Evolutionary conservation across 1,140 invertebrate genomes (phyloP).

Genomic region (Drosophila ironensis): DNA sequence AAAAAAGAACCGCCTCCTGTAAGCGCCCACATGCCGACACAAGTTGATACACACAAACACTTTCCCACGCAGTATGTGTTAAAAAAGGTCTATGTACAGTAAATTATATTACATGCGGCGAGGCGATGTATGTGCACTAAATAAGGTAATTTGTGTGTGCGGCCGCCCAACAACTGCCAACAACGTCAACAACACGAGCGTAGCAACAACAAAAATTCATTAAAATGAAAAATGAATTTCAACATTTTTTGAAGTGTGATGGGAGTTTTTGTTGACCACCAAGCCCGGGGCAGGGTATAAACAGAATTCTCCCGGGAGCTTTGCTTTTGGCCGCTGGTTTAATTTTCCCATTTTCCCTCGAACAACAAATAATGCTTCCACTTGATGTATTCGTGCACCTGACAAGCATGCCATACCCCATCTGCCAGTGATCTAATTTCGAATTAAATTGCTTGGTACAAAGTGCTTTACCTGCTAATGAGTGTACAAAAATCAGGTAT

Average conservation of each 20-base stretch:
- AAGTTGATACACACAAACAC: slow-evolving; percentile 11
- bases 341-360: slow-evolving; percentile 44
- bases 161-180: slow-evolving; percentile 40
- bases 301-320: neutral
- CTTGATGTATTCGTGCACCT: slow-evolving; percentile 41
- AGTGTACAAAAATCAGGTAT: too few relatives aligned
- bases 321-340: slow-evolving; percentile 4
- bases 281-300: neutral
- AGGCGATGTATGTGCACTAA: slow-evolving; percentile 63
- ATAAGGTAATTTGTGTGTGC: slow-evolving; percentile 77
- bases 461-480: too few relatives aligned
- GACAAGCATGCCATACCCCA: slow-evolving; percentile 10
- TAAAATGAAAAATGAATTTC: slow-evolving; percentile 81
- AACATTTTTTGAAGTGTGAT: slow-evolving; percentile 67
- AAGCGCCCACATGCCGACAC: neutral
- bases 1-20: slow-evolving; percentile 20
- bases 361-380: slow-evolving; percentile 61
- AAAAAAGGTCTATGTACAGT: slow-evolving; percentile 76
- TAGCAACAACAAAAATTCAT: slow-evolving; percentile 70
- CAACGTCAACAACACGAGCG: slow-evolving; percentile 35
- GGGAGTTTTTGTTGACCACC: slow-evolving; percentile 11
- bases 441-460: too few relatives aligned
- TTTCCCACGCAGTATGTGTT: neutral
- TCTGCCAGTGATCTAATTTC: neutral
- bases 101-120: slow-evolving; percentile 78